Conservation (phyloP, 2,888 invertebrate species). For the Pterostichus niger region DNA sequence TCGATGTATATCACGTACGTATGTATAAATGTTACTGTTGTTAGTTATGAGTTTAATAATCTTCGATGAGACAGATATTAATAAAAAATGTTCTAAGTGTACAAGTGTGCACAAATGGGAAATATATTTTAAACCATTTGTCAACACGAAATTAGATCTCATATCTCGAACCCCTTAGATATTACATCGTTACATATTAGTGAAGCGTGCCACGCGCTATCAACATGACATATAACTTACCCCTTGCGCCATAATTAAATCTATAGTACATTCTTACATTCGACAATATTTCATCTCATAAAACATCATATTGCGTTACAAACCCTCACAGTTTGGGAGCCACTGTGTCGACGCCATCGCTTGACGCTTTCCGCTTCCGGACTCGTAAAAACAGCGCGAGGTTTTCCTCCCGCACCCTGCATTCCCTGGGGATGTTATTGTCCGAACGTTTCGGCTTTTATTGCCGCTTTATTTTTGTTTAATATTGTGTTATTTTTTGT, state of each 20-base stretch:
- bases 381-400: constrained; percentile 55
- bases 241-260: constrained; percentile 44
- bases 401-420: neutral
- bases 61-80: neutral
- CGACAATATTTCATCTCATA: constrained; percentile 41
- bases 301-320: constrained; percentile 40
- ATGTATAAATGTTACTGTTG: neutral
- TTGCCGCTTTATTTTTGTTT: constrained; percentile 61
- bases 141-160: constrained; percentile 39
- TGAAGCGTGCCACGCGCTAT: neutral
- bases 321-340: constrained; percentile 34
- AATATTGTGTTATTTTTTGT: constrained; percentile 65
- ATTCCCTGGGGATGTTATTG: constrained; percentile 50
- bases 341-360: constrained; percentile 26
- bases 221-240: constrained; percentile 25
- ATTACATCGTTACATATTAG: constrained; percentile 39
- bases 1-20: too few relatives aligned
- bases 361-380: constrained; percentile 42
- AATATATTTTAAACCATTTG: constrained; percentile 33
- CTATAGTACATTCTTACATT: constrained; percentile 30
- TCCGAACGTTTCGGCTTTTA: constrained; percentile 61
- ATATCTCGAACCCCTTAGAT: constrained; percentile 21
- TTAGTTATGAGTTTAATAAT: neutral
- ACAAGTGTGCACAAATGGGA: neutral
- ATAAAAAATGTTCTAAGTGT: neutral